Base-by-base conservation (phyloP, 2,113 vertebrate genomes). In the Elephas maximus region DNA sequence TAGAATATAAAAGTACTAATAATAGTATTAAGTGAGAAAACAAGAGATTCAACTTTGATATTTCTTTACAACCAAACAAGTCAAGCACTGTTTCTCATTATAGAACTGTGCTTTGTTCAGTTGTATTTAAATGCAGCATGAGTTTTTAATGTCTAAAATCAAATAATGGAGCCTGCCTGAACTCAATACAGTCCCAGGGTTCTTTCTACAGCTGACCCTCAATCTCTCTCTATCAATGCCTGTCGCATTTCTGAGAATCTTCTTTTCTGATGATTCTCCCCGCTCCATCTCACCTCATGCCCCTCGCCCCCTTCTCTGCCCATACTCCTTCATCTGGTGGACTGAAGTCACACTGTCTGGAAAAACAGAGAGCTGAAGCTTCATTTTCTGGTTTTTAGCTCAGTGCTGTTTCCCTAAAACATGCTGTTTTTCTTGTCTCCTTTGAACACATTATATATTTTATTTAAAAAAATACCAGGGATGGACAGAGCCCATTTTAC, bases 111-210 rank as follows among this genome's bases (percentile, higher is more conserved):
- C 60, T 80, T 77, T 92, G 51, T 88, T 94, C 28, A 33, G 26
- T 28, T 82, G 30, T 8, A 79, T 96, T 93, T 88, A 89, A 89
- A 88, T 44, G 79, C 73, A 85, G 83, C 63, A 60, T 48, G 51
- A 94, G 45, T 92, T 88, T 88, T 73, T 84, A 30, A 30, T 73
- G 62, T 92, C 80, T 60, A 45, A n/a, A 88, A 90, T 88, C 17
- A 82, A 94, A 85, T 26, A 95, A 82, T 60, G 63, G 41, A 88
- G 26, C 3, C 76, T 82, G 51, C 12, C 6, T 14, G 10, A 82
- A 73, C 4, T n/a, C 6, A 30, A 8, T 6, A 33, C 0, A 80
- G 69, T 48, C 44, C 73, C 78, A 62, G 1, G 73, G 26, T 37
- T 85, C 28, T n/a, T 73, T 81, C 23, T 45, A 44, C 26, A 69